Base-by-base conservation (phyloP, 2,888 invertebrate species). In the Dione juno region DNA sequence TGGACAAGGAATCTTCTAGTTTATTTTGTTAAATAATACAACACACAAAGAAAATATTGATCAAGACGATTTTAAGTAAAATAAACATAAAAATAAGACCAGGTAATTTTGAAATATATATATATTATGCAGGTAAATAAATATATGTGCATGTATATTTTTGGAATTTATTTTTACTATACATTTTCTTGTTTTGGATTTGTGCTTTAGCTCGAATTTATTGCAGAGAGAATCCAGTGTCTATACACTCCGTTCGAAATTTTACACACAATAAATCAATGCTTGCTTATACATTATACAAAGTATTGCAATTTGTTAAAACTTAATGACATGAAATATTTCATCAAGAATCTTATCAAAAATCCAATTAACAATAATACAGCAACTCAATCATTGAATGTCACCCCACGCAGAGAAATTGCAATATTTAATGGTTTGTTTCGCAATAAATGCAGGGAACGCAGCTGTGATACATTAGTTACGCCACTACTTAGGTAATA, bases 391-490 rank as follows among this genome's bases (percentile, higher is more conserved):
- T 86, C 79, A 87, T 84, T 82, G 80, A 80, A 80, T 77, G 78
- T 71, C 75, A 74, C 80, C 77, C 85, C 83, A 81, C 77, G 74
- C 75, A 72, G 74, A 75, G 72, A 76, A 77, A 77, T 77, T 76
- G 79, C 79, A 77, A 80, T 81, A 81, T 82, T 83, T 85, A 84
- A 89, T 88, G 87, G 87, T 89, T 89, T 87, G 85, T 89, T 87
- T 86, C 78, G 88, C 86, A 89, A 90, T 90, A 89, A 89, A 87
- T 81, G 76, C 75, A 75, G 78, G 76, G 76, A 82, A 80, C 84
- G 85, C 91, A 92, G 89, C 90, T 91, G 91, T 77, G 84, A 70
- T 81, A 78, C 84, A 86, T 88, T 88, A 82, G 85, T 79, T 79
- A 82, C 80, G 83, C 82, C 76, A 76, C 43, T 73, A 74, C 68